A percentile compares a stretch with the other conserved stretches of the same genome.
Evolutionary conservation across 2,113 vertebrate genomes (phyloP).

Genomic region (Tylochromis polylepis): DNA sequence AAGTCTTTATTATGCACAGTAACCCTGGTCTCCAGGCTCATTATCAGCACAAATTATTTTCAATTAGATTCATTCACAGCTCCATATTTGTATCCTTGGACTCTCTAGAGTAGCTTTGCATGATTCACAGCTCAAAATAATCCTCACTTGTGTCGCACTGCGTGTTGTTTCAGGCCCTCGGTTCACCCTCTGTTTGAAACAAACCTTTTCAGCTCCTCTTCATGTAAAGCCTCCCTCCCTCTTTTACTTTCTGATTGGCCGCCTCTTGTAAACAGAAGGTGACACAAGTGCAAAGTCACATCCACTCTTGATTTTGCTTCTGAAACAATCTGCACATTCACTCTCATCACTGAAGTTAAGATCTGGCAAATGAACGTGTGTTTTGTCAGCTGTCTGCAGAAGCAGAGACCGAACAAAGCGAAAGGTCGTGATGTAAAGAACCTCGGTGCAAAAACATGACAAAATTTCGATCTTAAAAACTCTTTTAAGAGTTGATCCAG

Average conservation of each 20-base stretch:
- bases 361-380: neutral
- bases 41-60: neutral
- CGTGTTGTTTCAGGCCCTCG: neutral
- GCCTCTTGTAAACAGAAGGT: neutral
- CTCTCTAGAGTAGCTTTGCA: neutral
- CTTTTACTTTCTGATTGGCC: neutral
- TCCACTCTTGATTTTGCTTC: neutral
- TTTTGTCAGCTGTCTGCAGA: neutral
- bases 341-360: neutral
- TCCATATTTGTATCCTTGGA: neutral
- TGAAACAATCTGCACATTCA: neutral
- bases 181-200: neutral
- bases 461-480: neutral
- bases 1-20: neutral
- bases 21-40: accelerated
- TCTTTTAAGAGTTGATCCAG: neutral
- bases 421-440: neutral
- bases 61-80: neutral
- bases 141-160: neutral
- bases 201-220: neutral
- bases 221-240: neutral
- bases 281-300: neutral
- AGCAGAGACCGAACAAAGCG: neutral
- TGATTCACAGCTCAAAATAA: neutral
- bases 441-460: neutral